Conservation (phyloP, 1,140 invertebrate species). For the Brachionus asplanchnoidis region DNA sequence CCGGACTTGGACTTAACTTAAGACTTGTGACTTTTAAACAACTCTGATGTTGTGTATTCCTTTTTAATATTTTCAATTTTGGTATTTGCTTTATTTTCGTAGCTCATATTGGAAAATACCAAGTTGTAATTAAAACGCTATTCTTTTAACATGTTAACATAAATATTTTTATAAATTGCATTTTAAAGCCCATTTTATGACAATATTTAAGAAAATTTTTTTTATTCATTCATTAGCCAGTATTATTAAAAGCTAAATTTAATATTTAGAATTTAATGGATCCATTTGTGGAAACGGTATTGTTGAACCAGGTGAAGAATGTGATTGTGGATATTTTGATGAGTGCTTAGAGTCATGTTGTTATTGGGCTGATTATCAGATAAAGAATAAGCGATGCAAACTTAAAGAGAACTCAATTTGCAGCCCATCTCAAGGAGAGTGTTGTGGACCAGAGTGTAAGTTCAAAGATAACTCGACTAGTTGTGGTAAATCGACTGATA, state of each 20-base stretch:
- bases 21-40: no score
- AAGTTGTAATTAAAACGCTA: no score
- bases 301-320: slow-evolving; percentile 92
- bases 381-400: slow-evolving; percentile 42
- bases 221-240: neutral
- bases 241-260: neutral
- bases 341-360: slow-evolving; percentile 67
- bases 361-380: slow-evolving; percentile 58
- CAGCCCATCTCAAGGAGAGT: slow-evolving; percentile 8
- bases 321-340: slow-evolving; percentile 92
- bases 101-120: no score
- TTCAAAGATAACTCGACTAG: neutral
- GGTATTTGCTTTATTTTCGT: no score
- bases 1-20: no score
- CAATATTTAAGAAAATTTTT: neutral
- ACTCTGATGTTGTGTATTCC: no score
- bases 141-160: no score
- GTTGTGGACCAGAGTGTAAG: neutral
- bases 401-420: slow-evolving; percentile 57
- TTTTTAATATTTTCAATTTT: no score
- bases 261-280: slow-evolving; percentile 61
- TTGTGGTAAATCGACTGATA: neutral
- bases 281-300: slow-evolving; percentile 99
- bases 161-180: no score
- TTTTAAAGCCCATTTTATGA: no score